Conservation (phyloP, 2,113 vertebrate genomes). For the Hymenochirus boettgeri region DNA sequence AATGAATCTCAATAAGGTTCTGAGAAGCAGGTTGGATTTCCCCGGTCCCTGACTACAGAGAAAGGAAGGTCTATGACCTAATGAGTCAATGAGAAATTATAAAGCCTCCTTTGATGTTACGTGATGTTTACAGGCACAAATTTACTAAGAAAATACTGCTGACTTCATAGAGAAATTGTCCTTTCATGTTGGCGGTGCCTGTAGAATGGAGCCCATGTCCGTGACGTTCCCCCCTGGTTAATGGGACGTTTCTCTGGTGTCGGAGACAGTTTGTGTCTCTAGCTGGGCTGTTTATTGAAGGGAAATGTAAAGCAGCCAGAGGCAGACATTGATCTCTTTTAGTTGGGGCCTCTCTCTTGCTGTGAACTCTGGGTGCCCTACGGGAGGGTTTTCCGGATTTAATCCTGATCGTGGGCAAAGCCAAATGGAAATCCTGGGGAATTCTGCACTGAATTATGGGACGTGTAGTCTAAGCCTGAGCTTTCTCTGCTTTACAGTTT, state of each 20-base stretch:
- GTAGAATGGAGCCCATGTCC: conserved; percentile 12
- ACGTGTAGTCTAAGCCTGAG: conserved; percentile 14
- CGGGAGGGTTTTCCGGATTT: conserved; percentile 23
- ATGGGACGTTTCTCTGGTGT: conserved; percentile 25
- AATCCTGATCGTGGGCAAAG: conserved; percentile 20
- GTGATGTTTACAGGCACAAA: background rate
- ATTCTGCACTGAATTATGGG: conserved; percentile 17
- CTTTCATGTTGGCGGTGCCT: background rate
- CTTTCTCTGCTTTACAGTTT: background rate
- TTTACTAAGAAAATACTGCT: background rate
- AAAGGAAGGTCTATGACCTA: too few species aligned
- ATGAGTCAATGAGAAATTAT: too few species aligned
- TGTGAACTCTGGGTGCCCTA: conserved; percentile 34
- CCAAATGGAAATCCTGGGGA: conserved; percentile 5
- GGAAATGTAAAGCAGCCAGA: conserved; percentile 21
- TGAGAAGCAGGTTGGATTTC: too few species aligned
- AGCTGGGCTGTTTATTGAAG: conserved; percentile 30
- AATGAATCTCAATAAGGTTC: too few species aligned
- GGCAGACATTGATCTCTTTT: conserved; percentile 32
- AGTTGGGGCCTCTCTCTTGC: conserved; percentile 23
- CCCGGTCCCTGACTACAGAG: too few species aligned
- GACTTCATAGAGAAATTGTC: background rate
- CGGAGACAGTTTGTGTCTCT: conserved; percentile 30
- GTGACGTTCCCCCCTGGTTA: background rate
- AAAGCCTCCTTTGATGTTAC: too few species aligned